phyloP scores from a whole-genome alignment of 2,888 invertebrate genomes.

The Nebria brevicollis region DNA sequence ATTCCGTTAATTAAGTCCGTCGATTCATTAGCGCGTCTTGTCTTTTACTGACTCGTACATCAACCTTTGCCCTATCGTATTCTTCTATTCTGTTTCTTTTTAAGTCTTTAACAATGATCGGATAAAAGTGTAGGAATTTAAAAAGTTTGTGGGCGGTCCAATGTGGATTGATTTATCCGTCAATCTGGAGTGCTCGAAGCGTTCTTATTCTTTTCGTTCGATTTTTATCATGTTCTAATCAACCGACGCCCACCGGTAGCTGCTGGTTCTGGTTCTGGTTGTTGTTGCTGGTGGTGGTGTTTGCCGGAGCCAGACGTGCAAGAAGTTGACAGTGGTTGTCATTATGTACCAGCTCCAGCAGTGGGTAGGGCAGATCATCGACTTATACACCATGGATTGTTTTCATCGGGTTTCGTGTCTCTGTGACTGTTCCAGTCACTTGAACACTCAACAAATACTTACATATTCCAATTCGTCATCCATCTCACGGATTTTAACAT shows the following conservation, averaged over 20 bases:
- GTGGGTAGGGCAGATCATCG: conserved; percentile 32
- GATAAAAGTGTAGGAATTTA: conserved; percentile 46
- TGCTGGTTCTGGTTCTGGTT: neutral
- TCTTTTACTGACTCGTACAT: conserved; percentile 21
- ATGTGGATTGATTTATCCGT: conserved; percentile 46
- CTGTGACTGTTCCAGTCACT: conserved; percentile 17
- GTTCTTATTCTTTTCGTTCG: conserved; percentile 27
- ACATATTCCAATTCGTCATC: neutral
- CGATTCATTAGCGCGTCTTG: conserved; percentile 42
- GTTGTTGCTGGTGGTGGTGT: neutral
- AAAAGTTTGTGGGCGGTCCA: conserved; percentile 47
- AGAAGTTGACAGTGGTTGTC: conserved; percentile 48
- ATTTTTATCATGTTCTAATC: conserved; percentile 48
- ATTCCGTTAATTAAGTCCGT: neutral
- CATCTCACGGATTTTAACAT: too few relatives aligned
- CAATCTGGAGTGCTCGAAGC: conserved; percentile 42
- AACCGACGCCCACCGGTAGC: conserved; percentile 47
- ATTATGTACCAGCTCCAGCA: conserved; percentile 30
- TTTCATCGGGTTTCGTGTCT: conserved; percentile 8
- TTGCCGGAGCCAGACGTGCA: conserved; percentile 45
- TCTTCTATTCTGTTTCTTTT: conserved; percentile 12
- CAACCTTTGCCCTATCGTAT: conserved; percentile 35
- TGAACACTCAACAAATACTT: neutral
- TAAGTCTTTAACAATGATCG: conserved; percentile 43
- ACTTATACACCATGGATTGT: neutral